Base-by-base conservation (phyloP, 37 sponge, comb jelly and placozoan genomes). In the Ephydatia muelleri region DNA sequence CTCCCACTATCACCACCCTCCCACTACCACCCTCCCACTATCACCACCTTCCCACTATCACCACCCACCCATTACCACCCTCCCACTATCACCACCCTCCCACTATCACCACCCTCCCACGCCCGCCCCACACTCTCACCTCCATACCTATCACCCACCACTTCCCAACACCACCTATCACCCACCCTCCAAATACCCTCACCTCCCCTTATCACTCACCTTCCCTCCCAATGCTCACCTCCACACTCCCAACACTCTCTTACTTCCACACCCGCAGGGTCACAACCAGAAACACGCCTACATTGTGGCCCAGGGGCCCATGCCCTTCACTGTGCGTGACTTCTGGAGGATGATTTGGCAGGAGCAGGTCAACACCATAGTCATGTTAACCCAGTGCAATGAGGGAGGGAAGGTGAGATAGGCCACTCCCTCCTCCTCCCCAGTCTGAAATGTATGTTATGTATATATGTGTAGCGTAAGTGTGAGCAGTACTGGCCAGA, bases 401-500 rank as follows among this genome's bases (percentile, higher is more conserved):
- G 94, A 93, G 72, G 88, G 74, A 47, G 93, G 90, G 25, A 89
- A 86, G 86, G 93, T 92, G 68, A 29, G 71, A 39, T 21, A 57
- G 19, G 16, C 57, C n/a, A n/a, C n/a, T n/a, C 57, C 57, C 57
- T 14, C 16, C 57, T 57, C 57, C 16, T 57, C 57, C 57, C 57
- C 57, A 57, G 79, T 31, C 57, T 57, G 2, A 39, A 1, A n/a
- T 78, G 79, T 57, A 14, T 21, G 16, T 31, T 13, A 16, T 37
- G 3, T n/a, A n/a, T n/a, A n/a, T n/a, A n/a, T n/a, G n/a, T 77
- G 31, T 76, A 96, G 95, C 80, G 77, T 30, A 96, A 94, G 69
- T 95, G 97, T 89, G 90, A 92, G 83, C 90, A 81, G 57, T 96
- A 96, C 75, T 96, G 97, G 97, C 93, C 97, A 6, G 91, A 94